Evolutionary conservation across 2,888 invertebrate species (phyloP), one percentile per base, ranked within the genome.

Genomic region (Drosophila dives): DNA sequence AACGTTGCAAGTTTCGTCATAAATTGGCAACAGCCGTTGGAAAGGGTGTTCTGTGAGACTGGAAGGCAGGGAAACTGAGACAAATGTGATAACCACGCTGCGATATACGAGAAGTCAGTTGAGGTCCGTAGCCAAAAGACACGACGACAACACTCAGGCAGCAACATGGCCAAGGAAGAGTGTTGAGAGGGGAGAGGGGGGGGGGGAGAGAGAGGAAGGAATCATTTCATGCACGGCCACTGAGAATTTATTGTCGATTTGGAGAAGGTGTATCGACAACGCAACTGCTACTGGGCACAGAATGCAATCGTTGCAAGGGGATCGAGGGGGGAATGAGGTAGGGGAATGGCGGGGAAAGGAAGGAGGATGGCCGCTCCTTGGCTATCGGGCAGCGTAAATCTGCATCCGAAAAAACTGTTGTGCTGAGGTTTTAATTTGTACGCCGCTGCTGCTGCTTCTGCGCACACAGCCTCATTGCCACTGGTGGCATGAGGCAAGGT

Each of bases 221-320:
- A 76, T 58, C 72, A 72, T 70, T 86, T 82, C 85, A 85, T 90
- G 88, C 82, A 81, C 78, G 77, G 81, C 80, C 79, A 80, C 85
- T 75, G 81, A 89, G 92, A 93, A 93, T 93, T 92, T 93, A 92
- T 93, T 91, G 91, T 90, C 91, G 92, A 92, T 91, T 86, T 86
- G 81, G 89, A 89, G 91, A 92, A 92, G 90, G 90, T 90, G 92
- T 92, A 93, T 92, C 92, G 92, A 92, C 92, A 91, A 91, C 80
- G 90, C 89, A 92, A 92, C 89, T 91, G 92, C 92, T 93, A 93
- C 92, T 91, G 92, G 92, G 92, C 92, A 93, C 92, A 92, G 72
- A 72, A 80, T 80, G 71, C 77, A 71, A 56, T 62, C 51, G 64
- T 7, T 42, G 65, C 23, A 32, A n/a, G 20, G 53, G 50, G 17